phyloP scores from a whole-genome alignment of 2,888 invertebrate genomes.

The Campoletis raptor region DNA sequence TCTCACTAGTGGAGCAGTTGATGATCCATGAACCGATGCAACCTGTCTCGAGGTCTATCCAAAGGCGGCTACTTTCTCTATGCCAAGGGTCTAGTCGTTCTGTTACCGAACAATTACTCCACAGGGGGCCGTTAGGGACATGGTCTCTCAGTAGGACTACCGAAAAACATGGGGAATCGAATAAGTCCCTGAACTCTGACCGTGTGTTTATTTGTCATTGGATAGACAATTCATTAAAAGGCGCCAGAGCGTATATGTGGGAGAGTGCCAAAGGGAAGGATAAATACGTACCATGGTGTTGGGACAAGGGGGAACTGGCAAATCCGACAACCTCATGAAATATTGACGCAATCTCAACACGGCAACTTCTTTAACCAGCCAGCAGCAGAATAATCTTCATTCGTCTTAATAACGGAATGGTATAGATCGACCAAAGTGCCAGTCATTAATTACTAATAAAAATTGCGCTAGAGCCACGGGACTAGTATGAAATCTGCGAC shows the following conservation, averaged over 20 bases:
- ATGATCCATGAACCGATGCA: conserved; percentile 76
- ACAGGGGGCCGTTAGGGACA: conserved; percentile 75
- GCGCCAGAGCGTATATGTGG: conserved; percentile 59
- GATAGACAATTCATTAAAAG: conserved; percentile 76
- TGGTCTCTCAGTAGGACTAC: conserved; percentile 44
- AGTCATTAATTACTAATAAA: conserved; percentile 43
- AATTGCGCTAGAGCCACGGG: conserved; percentile 17
- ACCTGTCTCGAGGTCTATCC: conserved; percentile 71
- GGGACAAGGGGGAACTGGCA: conserved; percentile 22
- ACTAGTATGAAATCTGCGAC: not conserved
- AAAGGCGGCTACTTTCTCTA: conserved; percentile 48
- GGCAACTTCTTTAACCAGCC: conserved; percentile 7
- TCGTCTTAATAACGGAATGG: conserved; percentile 59
- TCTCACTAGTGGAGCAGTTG: conserved; percentile 62
- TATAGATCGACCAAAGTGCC: not conserved
- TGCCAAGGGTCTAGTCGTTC: conserved; percentile 34
- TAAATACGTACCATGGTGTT: not conserved
- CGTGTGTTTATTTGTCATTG: conserved; percentile 74
- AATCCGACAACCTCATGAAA: conserved; percentile 61
- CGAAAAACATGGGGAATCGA: conserved; percentile 30
- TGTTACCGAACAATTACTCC: conserved; percentile 78
- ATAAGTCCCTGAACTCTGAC: conserved; percentile 13
- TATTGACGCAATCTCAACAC: conserved; percentile 63
- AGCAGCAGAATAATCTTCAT: conserved; percentile 60
- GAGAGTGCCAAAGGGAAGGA: conserved; percentile 21